These are phyloP conservation scores for Amphiprion clarkii DNA, from an alignment of 2,797 vertebrate species.

Conservation along the genomic window DNA sequence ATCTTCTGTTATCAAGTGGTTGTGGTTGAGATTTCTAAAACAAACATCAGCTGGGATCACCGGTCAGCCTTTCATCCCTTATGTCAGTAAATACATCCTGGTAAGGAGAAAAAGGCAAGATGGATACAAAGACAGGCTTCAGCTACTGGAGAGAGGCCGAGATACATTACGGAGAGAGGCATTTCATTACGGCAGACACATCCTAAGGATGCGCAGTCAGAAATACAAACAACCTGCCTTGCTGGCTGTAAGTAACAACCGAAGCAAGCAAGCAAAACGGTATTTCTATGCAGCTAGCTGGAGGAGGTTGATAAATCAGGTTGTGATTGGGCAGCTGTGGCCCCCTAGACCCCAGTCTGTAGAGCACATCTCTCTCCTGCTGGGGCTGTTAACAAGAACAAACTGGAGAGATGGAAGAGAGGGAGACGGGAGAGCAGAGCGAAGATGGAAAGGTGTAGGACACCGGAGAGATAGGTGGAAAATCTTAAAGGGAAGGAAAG, in stretches of 20 bases:
- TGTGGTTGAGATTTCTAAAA: conserved; percentile 54
- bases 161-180: conserved; percentile 69
- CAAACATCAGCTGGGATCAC: conserved; percentile 50
- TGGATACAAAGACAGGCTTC: conserved; percentile 63
- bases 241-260: conserved; percentile 73
- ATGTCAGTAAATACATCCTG: conserved; percentile 59
- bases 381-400: conserved; percentile 74
- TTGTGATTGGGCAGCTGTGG: conserved; percentile 82
- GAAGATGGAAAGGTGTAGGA: conserved; percentile 20
- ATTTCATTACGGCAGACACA: conserved; percentile 78
- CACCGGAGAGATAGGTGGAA: conserved; percentile 6
- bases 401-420: conserved; percentile 45
- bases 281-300: conserved; percentile 69
- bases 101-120: conserved; percentile 36
- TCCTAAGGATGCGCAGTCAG: conserved; percentile 66
- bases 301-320: conserved; percentile 80
- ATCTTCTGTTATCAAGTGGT: conserved; percentile 49
- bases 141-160: conserved; percentile 56
- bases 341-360: conserved; percentile 68
- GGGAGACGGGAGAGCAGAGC: conserved; percentile 8
- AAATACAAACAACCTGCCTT: conserved; percentile 78
- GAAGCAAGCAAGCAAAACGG: conserved; percentile 67
- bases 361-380: conserved; percentile 74
- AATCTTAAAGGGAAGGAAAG: background rate
- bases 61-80: conserved; percentile 43